phyloP scores from a whole-genome alignment of 23 tunicate genomes.

The Halocynthia aurantium region DNA sequence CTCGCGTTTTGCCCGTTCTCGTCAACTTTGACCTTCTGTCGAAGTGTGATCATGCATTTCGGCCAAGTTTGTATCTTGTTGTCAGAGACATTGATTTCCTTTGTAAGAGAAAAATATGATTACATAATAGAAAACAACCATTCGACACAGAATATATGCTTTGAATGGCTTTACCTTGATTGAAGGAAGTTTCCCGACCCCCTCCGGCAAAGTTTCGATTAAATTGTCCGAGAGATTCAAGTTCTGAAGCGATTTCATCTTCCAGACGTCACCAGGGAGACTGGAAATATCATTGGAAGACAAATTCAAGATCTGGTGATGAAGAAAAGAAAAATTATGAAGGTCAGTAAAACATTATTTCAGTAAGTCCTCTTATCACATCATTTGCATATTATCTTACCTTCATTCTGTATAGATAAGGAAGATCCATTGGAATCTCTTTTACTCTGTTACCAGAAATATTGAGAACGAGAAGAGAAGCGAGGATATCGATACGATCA shows the following conservation, averaged over 20 bases:
- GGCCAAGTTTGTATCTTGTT: constrained; percentile 71
- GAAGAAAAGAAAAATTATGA: too few species aligned
- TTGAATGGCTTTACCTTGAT: constrained; percentile 29
- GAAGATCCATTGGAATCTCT: constrained; percentile 74
- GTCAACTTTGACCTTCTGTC: constrained; percentile 52
- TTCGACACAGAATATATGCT: background rate
- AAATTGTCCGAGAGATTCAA: constrained; percentile 68
- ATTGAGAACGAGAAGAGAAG: constrained; percentile 58
- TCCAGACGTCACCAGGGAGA: constrained; percentile 91
- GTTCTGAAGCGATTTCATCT: constrained; percentile 54
- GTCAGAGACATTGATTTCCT: constrained; percentile 73
- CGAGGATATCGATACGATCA: constrained; percentile 82
- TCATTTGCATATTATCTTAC: constrained; percentile 4
- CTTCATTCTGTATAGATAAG: constrained; percentile 83
- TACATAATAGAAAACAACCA: too few species aligned
- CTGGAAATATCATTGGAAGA: constrained; percentile 45
- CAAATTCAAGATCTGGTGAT: constrained; percentile 53
- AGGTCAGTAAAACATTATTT: too few species aligned
- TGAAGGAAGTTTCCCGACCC: constrained; percentile 61
- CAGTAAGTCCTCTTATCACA: too few species aligned
- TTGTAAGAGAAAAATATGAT: background rate
- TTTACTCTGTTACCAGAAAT: constrained; percentile 73
- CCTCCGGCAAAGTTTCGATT: constrained; percentile 68
- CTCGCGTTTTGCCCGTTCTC: constrained; percentile 38
- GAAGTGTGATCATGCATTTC: constrained; percentile 54